Evolutionary conservation across 2,113 vertebrate genomes (phyloP), one percentile per base, ranked within the genome.

Genomic region (Beaufortia kweichowensis): DNA sequence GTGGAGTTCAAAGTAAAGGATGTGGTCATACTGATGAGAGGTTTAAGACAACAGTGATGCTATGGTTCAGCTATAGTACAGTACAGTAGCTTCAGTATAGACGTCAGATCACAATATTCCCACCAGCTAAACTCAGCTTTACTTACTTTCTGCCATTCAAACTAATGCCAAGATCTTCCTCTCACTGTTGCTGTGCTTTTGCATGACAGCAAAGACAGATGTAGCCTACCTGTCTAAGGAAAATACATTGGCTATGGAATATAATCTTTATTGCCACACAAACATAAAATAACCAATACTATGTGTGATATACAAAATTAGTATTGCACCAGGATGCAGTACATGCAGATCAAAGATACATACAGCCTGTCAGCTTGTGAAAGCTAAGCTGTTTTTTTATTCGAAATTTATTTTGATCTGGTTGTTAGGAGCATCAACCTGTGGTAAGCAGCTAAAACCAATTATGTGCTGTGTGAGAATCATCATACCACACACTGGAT

Each of bases 11-110:
- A 66, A 79, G 72, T 61, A 31, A 29, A 72, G 72, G 43, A 43
- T 82, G 80, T 65, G 76, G 71, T 76, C 61, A 35, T 56, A 21
- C 12, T 82, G 77, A 82, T 82, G 76, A 79, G 50, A 82, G 71
- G 81, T 73, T 76, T 76, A 71, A 69, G 50, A 72, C 56, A 23
- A 57, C 56, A 74, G 72, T 79, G 67, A 72, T 56, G 64, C 68
- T 64, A 73, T 60, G 68, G 68, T 57, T 56, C 31, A 71, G 31
- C 68, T 57, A 70, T 63, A 35, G 60, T 63, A 63, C n/a, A 70
- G 33, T 63, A 63, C 24, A 56, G 53, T 59, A 26, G 8, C 31
- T 70, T 57, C 50, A 41, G 50, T 29, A 69, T 71, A 41, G 21
- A 71, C 59, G 68, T 74, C 57, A 61, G 35, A 74, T 46, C 70